Evolutionary conservation across 2,113 vertebrate species (phyloP).

Genomic region (Falco punctatus): DNA sequence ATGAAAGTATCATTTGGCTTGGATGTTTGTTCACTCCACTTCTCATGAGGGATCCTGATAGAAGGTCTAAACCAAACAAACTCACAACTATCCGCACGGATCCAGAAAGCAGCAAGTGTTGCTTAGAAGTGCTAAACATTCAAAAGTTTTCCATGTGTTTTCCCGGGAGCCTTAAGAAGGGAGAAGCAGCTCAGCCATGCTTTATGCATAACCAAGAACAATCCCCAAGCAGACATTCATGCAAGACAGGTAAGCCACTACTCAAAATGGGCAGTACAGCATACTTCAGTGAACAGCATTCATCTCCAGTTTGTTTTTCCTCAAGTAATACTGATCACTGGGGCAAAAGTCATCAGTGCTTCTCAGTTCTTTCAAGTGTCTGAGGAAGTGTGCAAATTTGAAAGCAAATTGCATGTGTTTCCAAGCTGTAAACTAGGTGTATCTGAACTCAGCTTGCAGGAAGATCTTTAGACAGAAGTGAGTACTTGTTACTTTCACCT

Average conservation of each 20-base stretch:
- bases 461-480: not conserved
- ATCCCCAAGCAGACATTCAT: not conserved
- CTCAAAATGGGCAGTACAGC: not conserved
- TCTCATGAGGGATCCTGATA: not conserved
- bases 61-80: not conserved
- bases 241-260: not conserved
- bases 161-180: not conserved
- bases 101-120: not conserved
- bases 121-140: not conserved
- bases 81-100: not conserved
- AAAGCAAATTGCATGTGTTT: not conserved
- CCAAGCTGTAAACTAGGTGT: not conserved
- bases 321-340: not conserved
- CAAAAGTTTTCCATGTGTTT: not conserved
- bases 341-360: not conserved
- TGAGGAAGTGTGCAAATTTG: not conserved
- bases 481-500: not conserved
- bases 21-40: not conserved
- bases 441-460: not conserved
- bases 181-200: not conserved
- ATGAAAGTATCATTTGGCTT: not conserved
- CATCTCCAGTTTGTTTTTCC: not conserved
- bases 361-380: not conserved
- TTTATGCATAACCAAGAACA: not conserved
- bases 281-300: not conserved